Base-by-base conservation (phyloP, 92 coral and sea anemone species). In the Porites evermanni region DNA sequence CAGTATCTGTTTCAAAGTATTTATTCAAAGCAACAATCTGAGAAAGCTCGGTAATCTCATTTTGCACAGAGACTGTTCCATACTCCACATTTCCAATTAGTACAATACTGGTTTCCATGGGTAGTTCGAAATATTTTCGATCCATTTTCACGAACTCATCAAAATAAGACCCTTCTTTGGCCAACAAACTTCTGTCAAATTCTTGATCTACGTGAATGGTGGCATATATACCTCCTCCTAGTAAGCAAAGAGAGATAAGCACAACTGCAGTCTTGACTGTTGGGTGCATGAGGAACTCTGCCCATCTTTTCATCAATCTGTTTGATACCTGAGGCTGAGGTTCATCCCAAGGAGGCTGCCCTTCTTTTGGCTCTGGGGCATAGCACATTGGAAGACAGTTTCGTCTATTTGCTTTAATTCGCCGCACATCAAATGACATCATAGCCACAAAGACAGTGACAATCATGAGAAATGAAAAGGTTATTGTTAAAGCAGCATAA, bases 361-460 rank as follows among this genome's bases (percentile, higher is more conserved):
- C 93, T 71, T 68, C 75, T 80, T 83, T 90, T 21, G 93, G 87
- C 53, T 59, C 78, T n/a, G 93, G 79, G 19, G 88, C 93, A 12
- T 24, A 52, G 47, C 93, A 90, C 70, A 90, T 10, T 73, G 93
- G 93, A 18, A 90, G 88, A 47, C 86, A 89, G 70, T 89, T 79
- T 14, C 93, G 93, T 9, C 87, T 77, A 51, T 79, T 80, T 17
- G 90, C 79, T 81, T 90, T 90, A 7, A 90, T 76, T 59, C 93
- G 74, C 54, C 93, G 83, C 68, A 90, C 89, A 44, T 90, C 93
- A 18, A 86, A 86, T 18, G 93, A 63, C 83, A 90, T 63, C 53
- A 90, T 74, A 17, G 93, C 93, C 74, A 90, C 90, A 80, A 90
- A 90, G 7, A 90, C 59, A 3, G 90, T 86, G 16, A 86, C 84